Base-by-base conservation (phyloP, 2,113 vertebrate species). In the Percopsis transmontana region DNA sequence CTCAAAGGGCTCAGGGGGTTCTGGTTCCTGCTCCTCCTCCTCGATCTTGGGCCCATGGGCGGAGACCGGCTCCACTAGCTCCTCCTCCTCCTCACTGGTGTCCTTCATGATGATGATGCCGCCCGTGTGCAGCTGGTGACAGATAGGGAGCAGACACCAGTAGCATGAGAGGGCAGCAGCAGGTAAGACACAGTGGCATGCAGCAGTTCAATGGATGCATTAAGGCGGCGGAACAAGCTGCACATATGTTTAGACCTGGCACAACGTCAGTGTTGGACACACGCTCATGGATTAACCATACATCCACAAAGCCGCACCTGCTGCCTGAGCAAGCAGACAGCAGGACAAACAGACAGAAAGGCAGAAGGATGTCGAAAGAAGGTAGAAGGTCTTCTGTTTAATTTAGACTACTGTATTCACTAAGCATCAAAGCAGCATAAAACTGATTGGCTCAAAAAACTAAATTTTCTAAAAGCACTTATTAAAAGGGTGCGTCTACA, bases 71-170 rank as follows among this genome's bases (percentile, higher is more conserved):
- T 99, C 97, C 72, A 99, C 97, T 54, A 99, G 94, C 82, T 99
- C 96, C 81, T 99, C 97, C 57, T 92, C 92, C 62, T 98, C 97
- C 84, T 97, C 95, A 18, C 97, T 99, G 81, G 96, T 99, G 79
- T 99, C 97, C 79, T 94, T 95, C 84, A 99, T 91, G 80, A 99
- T 98, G 83, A 99, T 99, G 89, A 99, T 98, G 62, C 97, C 97
- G 1, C 97, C 97, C 0, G 95, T 98, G 66, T 96, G 95, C 55
- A 99, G 93, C 97, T 99, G 90, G 23, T 50, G 56, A 67, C 24
- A 20, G 2, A 68, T 0, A 72, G 33, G 24, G 13, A 40, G 73
- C 57, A 16, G 41, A 10, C n/a, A 71, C 11, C 24, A 70, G 16
- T 16, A 19, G 47, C 3, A 53, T 23, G 51, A 33, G 27, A 4